Percentiles rank a stretch among this genome's conserved stretches.
Conservation (phyloP, 2,113 vertebrate genomes). For the Rallus limicola region DNA sequence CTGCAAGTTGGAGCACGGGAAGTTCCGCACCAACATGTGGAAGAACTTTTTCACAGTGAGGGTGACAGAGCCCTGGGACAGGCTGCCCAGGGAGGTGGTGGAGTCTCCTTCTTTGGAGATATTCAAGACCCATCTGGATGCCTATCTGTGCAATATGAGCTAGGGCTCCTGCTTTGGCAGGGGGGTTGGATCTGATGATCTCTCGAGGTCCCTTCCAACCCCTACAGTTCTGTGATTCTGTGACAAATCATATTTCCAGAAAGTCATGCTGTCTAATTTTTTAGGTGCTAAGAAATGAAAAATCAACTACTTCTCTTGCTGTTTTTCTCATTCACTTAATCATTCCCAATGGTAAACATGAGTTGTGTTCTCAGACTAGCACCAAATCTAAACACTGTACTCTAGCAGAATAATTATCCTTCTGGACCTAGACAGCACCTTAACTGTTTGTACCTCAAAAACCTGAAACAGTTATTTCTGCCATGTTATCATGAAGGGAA, state of each 20-base stretch:
- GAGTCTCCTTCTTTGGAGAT: too few relatives aligned
- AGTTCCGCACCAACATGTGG: too few relatives aligned
- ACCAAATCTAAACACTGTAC: neutral
- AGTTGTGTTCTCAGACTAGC: neutral
- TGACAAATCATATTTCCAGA: neutral
- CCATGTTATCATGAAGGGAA: neutral
- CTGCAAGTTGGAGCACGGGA: too few relatives aligned
- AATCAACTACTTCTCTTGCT: neutral
- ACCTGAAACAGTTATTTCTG: constrained; percentile 10
- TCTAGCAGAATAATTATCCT: neutral
- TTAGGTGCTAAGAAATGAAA: neutral
- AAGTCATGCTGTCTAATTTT: neutral
- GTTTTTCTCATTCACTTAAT: neutral
- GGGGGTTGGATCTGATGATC: too few relatives aligned
- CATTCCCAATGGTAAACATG: neutral
- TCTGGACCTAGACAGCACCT: neutral
- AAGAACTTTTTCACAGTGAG: too few relatives aligned
- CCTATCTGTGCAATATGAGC: too few relatives aligned
- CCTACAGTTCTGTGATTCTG: too few relatives aligned
- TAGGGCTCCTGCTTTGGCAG: too few relatives aligned
- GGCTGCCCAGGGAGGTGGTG: too few relatives aligned
- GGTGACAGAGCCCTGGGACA: too few relatives aligned
- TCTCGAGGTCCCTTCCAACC: too few relatives aligned
- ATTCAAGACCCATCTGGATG: too few relatives aligned
- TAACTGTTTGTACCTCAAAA: constrained; percentile 13